Percentiles rank a stretch among this genome's conserved stretches.
phyloP scores from a whole-genome alignment of 2,797 vertebrate genomes.

The Coccyzus lansbergi region DNA sequence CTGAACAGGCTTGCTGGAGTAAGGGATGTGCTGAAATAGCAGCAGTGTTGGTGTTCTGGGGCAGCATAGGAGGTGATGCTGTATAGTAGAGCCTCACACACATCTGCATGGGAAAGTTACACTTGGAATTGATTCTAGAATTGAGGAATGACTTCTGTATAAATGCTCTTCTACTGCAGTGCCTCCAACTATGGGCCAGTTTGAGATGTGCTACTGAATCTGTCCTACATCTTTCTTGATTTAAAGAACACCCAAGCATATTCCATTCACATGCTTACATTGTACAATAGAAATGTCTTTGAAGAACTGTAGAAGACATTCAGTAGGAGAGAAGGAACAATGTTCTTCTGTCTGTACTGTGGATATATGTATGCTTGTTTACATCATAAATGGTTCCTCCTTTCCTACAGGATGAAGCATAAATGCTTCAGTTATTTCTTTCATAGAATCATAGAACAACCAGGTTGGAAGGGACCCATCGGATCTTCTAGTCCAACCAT shows the following conservation, averaged over 20 bases:
- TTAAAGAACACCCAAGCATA: not conserved
- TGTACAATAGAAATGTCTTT: not conserved
- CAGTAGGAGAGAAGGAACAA: not conserved
- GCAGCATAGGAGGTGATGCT: not conserved
- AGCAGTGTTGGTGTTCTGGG: not conserved
- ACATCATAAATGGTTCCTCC: not conserved
- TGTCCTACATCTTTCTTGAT: not conserved
- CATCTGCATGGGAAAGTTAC: not conserved
- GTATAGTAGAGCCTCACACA: not conserved
- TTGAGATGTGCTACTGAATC: not conserved
- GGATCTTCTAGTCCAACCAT: too few species aligned
- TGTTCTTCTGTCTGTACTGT: not conserved
- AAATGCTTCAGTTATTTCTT: not conserved
- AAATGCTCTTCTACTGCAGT: not conserved
- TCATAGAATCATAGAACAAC: too few species aligned
- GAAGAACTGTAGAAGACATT: not conserved
- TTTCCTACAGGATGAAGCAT: not conserved
- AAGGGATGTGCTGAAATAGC: not conserved
- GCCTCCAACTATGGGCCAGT: not conserved
- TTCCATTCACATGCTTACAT: not conserved
- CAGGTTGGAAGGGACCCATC: too few species aligned
- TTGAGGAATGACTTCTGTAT: not conserved
- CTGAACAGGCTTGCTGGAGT: not conserved
- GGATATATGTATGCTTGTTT: not conserved
- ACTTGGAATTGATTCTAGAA: not conserved